These are phyloP conservation scores for Pogonognathellus flavescens DNA, from an alignment of 1,140 invertebrate species.

Conservation along the genomic window DNA sequence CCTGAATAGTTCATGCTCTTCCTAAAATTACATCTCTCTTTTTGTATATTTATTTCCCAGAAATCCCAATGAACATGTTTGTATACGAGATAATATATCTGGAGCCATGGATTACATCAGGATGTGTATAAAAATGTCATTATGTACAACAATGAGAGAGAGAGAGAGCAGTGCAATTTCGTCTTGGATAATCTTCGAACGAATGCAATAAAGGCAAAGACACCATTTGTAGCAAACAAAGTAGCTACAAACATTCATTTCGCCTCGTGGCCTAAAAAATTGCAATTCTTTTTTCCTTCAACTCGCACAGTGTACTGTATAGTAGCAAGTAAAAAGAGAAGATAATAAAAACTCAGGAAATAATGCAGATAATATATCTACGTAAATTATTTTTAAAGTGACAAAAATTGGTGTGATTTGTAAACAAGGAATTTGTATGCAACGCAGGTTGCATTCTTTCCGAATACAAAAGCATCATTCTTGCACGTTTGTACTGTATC, in stretches of 20 bases:
- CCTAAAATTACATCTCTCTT: not conserved
- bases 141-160: not conserved
- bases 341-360: not conserved
- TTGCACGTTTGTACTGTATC: not conserved
- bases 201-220: not conserved
- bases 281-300: not conserved
- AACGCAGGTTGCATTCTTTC: constrained; percentile 35
- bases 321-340: not conserved
- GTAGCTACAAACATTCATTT: not conserved
- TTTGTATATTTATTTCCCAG: not conserved
- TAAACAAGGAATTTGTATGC: constrained; percentile 38
- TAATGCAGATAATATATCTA: not conserved
- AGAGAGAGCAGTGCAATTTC: not conserved
- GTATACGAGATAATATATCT: constrained; percentile 13
- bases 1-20: not conserved
- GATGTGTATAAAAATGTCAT: not conserved
- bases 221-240: not conserved
- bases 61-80: constrained; percentile 20
- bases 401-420: constrained; percentile 48
- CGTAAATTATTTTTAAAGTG: constrained; percentile 50
- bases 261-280: constrained; percentile 37
- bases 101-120: not conserved
- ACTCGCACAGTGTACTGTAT: not conserved
- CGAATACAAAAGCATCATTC: constrained; percentile 8
- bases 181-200: not conserved